Evolutionary conservation across 1,140 invertebrate genomes (phyloP), one percentile per base, ranked within the genome.

Genomic region (Brachionus asplanchnoidis): DNA sequence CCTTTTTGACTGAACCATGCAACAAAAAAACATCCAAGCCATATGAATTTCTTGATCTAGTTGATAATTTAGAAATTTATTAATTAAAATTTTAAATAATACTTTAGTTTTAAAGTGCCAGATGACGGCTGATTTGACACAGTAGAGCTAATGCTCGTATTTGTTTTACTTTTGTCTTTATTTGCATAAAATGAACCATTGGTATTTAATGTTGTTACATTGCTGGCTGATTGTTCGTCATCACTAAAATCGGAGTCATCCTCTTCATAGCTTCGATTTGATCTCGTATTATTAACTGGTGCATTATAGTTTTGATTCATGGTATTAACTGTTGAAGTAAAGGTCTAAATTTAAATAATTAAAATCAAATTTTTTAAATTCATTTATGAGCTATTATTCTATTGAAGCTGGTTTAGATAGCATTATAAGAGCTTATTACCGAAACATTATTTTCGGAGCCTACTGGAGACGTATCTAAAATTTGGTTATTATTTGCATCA

Each of bases 11-110:
- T 44, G 79, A 23, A 12, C 79, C 79, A 65, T 68, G 53, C 17
- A 82, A 17, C 53, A 82, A 82, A 68, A 65, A 82, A 28, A 68
- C 79, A 65, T 82, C 79, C 20, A 82, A n/a, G 32, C 79, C 65
- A 68, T 82, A 82, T 1, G 65, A 65, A 68, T 82, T 82, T 68
- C 53, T 82, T 20, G 17, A 23, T 65, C 79, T 82, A 23, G 6
- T 26, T 50, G 9, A 60, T 20, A 23, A 26, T 23, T 28, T 42
- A 17, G n/a, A 42, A 42, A 44, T 42, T 36, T 20, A 42, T 36
- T 42, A 20, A 75, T 17, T n/a, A 11, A 26, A 44, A 50, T 53
- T 77, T 26, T 28, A 28, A 77, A 50, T 53, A 50, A 44, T 77
- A 77, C 73, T 77, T 77, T 12, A 73, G 4, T 77, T 77, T 77